A percentile compares a stretch with the other conserved stretches of the same genome.
Conservation (phyloP, 92 coral and sea anemone species). For the Isaurus tuberculatus region DNA sequence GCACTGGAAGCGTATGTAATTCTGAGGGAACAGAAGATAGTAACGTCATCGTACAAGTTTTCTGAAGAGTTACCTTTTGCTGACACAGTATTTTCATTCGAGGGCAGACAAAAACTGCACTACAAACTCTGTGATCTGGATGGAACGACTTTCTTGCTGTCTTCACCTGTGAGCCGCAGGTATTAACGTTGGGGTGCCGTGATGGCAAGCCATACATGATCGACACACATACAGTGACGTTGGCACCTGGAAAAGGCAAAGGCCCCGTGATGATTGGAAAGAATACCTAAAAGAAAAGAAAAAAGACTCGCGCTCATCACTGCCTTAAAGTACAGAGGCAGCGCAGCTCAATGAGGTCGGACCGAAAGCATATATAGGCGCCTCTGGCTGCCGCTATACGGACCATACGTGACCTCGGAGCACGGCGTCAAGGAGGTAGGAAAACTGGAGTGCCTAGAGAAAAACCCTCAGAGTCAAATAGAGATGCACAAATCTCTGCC, state of each 20-base stretch:
- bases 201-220: constrained; percentile 34
- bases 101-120: constrained; percentile 52
- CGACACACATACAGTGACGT: constrained; percentile 60
- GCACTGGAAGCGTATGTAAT: constrained; percentile 50
- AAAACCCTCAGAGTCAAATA: too few species aligned
- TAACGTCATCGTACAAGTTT: constrained; percentile 22
- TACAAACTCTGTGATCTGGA: constrained; percentile 23
- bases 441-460: too few species aligned
- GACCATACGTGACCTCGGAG: too few species aligned
- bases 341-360: too few species aligned
- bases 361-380: too few species aligned
- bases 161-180: constrained; percentile 54
- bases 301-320: too few species aligned
- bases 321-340: too few species aligned
- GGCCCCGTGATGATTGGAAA: constrained; percentile 27
- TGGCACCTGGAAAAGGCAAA: neutral
- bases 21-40: constrained; percentile 3
- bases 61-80: constrained; percentile 56
- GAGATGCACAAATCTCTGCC: too few species aligned
- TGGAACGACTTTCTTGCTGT: constrained; percentile 27
- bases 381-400: too few species aligned
- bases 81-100: too few species aligned
- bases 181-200: constrained; percentile 41
- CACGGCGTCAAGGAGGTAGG: too few species aligned
- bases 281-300: too few species aligned